phyloP scores from a whole-genome alignment of 92 coral and sea anemone species.

The Montipora capitata region DNA sequence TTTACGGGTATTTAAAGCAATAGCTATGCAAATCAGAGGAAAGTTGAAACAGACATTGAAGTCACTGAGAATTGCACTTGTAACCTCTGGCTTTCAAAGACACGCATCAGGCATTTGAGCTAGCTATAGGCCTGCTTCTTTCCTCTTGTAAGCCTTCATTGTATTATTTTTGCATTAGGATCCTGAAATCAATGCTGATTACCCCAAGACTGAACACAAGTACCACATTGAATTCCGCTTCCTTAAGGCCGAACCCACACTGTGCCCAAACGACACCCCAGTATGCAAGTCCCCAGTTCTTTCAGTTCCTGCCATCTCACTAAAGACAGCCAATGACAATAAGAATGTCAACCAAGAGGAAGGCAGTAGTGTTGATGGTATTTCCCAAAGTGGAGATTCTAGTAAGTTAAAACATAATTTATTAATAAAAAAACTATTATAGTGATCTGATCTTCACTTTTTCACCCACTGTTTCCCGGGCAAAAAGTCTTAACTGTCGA shows the following conservation, averaged over 20 bases:
- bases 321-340: conserved; percentile 52
- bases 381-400: conserved; percentile 1
- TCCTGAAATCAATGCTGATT: conserved; percentile 84
- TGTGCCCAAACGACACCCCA: too few species aligned
- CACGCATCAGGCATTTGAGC: too few species aligned
- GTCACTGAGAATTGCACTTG: too few species aligned
- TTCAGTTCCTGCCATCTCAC: conserved; percentile 76
- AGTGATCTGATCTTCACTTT: too few species aligned
- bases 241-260: conserved; percentile 50
- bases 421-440: too few species aligned
- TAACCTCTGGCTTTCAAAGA: too few species aligned
- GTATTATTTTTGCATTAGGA: conserved; percentile 68
- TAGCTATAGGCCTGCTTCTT: too few species aligned
- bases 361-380: background rate
- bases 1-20: too few species aligned
- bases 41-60: too few species aligned
- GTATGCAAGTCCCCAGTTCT: conserved; percentile 56
- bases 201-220: conserved; percentile 92
- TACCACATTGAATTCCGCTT: conserved; percentile 95
- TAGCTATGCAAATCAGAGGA: too few species aligned
- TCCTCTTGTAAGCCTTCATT: background rate
- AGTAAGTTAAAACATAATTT: background rate
- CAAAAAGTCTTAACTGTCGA: too few species aligned
- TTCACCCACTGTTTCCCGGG: too few species aligned
- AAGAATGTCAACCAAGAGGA: conserved; percentile 5